phyloP scores from a whole-genome alignment of 2,797 vertebrate genomes.

The Natrix natrix region DNA sequence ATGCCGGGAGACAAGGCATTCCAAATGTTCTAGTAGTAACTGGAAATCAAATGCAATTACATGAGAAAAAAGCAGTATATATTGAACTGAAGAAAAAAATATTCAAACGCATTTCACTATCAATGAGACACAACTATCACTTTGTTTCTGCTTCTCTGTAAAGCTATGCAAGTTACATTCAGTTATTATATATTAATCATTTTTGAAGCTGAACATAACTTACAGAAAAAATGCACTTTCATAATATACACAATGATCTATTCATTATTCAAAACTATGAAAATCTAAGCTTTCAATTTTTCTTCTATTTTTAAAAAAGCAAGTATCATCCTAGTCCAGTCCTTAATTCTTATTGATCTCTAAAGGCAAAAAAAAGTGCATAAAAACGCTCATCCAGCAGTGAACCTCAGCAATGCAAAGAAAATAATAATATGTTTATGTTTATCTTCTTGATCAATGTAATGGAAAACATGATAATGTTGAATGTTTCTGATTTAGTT shows the following conservation, averaged over 20 bases:
- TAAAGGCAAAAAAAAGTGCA: neutral
- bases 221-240: neutral
- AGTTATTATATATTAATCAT: neutral
- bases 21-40: slow-evolving; percentile 92
- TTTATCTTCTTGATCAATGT: neutral
- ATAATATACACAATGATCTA: neutral
- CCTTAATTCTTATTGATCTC: neutral
- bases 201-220: neutral
- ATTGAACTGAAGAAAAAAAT: neutral
- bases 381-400: neutral
- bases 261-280: neutral
- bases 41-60: slow-evolving; percentile 55
- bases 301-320: neutral
- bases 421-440: neutral
- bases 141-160: neutral
- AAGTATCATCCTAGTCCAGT: neutral
- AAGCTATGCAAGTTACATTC: neutral
- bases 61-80: neutral
- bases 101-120: neutral
- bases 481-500: neutral
- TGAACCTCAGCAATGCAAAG: neutral
- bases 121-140: neutral
- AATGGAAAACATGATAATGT: neutral
- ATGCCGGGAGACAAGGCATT: slow-evolving; percentile 94
- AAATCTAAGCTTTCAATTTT: neutral